A percentile compares a stretch with the other conserved stretches of the same genome.
Evolutionary conservation across 1,140 invertebrate genomes (phyloP).

Genomic region (Onthophagus taurus): DNA sequence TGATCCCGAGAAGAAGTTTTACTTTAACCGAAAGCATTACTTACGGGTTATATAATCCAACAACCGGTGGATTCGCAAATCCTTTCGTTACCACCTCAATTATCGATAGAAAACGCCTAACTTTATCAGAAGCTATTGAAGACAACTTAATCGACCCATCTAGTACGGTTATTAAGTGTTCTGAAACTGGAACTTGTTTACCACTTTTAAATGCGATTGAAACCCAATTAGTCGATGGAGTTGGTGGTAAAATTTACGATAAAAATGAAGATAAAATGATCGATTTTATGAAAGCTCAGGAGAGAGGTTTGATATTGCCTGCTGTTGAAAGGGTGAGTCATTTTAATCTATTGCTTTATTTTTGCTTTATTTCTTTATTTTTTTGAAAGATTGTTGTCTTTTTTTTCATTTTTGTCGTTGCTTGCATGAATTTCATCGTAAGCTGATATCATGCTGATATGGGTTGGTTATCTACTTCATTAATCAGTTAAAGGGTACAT

Average conservation of each 20-base stretch:
- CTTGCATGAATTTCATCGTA: conserved; percentile 8
- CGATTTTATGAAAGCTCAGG: conserved; percentile 78
- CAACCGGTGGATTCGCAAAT: conserved; percentile 68
- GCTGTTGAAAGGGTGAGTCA: conserved; percentile 88
- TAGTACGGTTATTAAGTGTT: conserved; percentile 72
- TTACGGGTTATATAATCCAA: conserved; percentile 73
- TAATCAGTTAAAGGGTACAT: too few relatives aligned
- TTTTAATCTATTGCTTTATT: not conserved
- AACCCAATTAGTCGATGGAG: conserved; percentile 64
- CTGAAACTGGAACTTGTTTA: conserved; percentile 60
- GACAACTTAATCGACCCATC: conserved; percentile 75
- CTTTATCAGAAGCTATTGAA: conserved; percentile 65
- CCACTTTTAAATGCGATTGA: conserved; percentile 69
- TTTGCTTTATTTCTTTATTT: too few relatives aligned
- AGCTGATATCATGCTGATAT: too few relatives aligned
- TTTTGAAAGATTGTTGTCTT: too few relatives aligned
- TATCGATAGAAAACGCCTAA: conserved; percentile 57
- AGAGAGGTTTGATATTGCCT: conserved; percentile 76
- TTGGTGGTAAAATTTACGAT: conserved; percentile 58
- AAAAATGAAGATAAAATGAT: conserved; percentile 53
- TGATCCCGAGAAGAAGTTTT: conserved; percentile 64
- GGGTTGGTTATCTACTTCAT: too few relatives aligned
- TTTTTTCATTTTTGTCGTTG: conserved; percentile 7
- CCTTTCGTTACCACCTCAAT: conserved; percentile 63
- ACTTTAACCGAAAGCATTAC: conserved; percentile 72